These are phyloP conservation scores for Percopsis transmontana DNA, from an alignment of 2,113 vertebrate genomes.

Conservation along the genomic window DNA sequence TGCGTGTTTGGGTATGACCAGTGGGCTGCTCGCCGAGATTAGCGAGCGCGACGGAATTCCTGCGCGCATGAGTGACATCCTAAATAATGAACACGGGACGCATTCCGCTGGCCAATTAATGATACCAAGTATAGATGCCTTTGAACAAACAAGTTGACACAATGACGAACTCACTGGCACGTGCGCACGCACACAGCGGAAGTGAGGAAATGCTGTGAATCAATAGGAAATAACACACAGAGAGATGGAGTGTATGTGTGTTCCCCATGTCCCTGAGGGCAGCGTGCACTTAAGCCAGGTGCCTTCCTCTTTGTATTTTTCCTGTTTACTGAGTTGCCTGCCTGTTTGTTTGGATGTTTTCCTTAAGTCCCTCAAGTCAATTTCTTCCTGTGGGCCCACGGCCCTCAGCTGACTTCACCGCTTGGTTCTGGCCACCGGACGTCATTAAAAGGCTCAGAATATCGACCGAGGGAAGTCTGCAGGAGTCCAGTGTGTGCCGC, in stretches of 20 bases:
- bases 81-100: conserved; percentile 62
- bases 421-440: conserved; percentile 57
- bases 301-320: conserved; percentile 75
- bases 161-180: conserved; percentile 55
- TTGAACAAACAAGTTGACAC: conserved; percentile 66
- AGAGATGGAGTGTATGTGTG: conserved; percentile 54
- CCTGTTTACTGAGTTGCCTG: conserved; percentile 74
- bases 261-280: conserved; percentile 62
- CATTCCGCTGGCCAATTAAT: conserved; percentile 66
- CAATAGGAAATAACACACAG: conserved; percentile 69
- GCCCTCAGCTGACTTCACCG: conserved; percentile 51
- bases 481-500: conserved; percentile 50
- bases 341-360: conserved; percentile 74
- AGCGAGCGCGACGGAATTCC: conserved; percentile 63
- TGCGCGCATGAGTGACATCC: conserved; percentile 65
- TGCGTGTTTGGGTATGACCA: conserved; percentile 35
- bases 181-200: conserved; percentile 26
- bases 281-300: conserved; percentile 61
- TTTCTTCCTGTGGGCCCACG: conserved; percentile 61
- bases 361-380: conserved; percentile 68
- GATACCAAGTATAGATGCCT: conserved; percentile 55
- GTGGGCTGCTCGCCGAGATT: conserved; percentile 35
- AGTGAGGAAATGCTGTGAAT: conserved; percentile 64
- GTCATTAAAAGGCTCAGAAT: conserved; percentile 70
- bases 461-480: conserved; percentile 69